Base-by-base conservation (phyloP, 2,797 vertebrate genomes). In the Argentina silus region DNA sequence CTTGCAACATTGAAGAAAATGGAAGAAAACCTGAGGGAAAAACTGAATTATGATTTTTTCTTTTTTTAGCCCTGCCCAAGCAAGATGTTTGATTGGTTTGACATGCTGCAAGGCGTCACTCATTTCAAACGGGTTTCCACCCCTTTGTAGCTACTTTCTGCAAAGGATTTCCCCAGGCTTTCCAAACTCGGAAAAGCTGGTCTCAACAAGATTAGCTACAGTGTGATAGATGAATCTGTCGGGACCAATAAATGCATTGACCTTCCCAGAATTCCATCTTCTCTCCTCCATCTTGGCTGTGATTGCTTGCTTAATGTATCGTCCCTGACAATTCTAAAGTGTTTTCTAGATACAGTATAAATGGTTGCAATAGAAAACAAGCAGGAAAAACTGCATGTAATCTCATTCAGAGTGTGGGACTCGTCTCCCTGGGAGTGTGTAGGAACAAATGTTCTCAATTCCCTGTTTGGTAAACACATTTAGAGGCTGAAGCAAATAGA, bases 281-380 rank as follows among this genome's bases (percentile, higher is more conserved):
- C 14, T 36, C 19, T 60, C 14, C 2, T 60, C 36, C 23, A 60
- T 27, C 12, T 7, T 36, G 10, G 23, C 57, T 60, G 8, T 60
- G 21, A 12, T 14, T 60, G 21, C 36, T 60, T 61, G 56, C 17
- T 23, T 70, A 57, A 70, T 70, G 44, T 70, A 57, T 70, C 23
- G 43, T 59, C 17, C 43, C 19, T 60, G 57, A 60, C 57, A 23
- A 36, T 12, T 27, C 57, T 12, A 53, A 6, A 60, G 23, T 60
- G 57, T 23, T 59, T 59, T 60, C 6, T 21, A 23, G 57, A 60
- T 12, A 36, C 21, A 60, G 27, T 36, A 27, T 59, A 23, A 59
- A 59, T 59, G 8, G 3, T 44, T 23, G 19, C 21, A 45, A 47
- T 12, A 14, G 56, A 70, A 27, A n/a, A 56, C 11, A 48, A 23